Evolutionary conservation across 2,113 vertebrate genomes (phyloP), one percentile per base, ranked within the genome.

Genomic region (Pristiophorus japonicus): DNA sequence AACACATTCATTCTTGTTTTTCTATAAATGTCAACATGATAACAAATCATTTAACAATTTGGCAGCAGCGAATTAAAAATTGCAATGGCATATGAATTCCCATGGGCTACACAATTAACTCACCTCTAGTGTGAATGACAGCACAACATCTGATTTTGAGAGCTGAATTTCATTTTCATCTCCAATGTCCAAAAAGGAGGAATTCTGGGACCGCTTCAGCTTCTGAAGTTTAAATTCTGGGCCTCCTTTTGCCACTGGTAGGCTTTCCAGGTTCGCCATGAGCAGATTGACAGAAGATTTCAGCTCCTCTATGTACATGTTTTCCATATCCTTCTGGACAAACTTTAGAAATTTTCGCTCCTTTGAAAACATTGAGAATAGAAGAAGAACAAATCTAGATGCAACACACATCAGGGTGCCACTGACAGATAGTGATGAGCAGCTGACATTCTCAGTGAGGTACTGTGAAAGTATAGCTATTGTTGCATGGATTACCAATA

Each of bases 211-310:
- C 95, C 99, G 97, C 94, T 99, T 99, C 95, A 99, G 97, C 96
- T 99, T 99, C 96, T 99, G 99, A 22, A 98, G 95, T 96, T 99
- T 99, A 97, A 99, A 98, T 97, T 99, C 99, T 0, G 98, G 97
- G 0, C 98, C 99, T 95, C 99, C 99, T 97, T 99, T 99, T 30
- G 99, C 98, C 95, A 99, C 99, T 0, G 99, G 99, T 95, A 99
- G 98, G 96, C 99, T 99, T 97, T 99, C 99, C 97, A 99, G 97
- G 97, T 99, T 99, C 63, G 98, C 98, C 99, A 99, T 99, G 45
- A 99, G 97, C 96, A 99, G 97, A 97, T 99, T 99, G 96, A 99
- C 98, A 0, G 99, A 98, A 5, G 99, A 98, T 4, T 98, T 97
- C 96, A 99, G 95, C 97, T 99, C 99, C 97, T 99, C 99, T 95